phyloP scores from a whole-genome alignment of 2,113 vertebrate genomes.

The Mola mola region DNA sequence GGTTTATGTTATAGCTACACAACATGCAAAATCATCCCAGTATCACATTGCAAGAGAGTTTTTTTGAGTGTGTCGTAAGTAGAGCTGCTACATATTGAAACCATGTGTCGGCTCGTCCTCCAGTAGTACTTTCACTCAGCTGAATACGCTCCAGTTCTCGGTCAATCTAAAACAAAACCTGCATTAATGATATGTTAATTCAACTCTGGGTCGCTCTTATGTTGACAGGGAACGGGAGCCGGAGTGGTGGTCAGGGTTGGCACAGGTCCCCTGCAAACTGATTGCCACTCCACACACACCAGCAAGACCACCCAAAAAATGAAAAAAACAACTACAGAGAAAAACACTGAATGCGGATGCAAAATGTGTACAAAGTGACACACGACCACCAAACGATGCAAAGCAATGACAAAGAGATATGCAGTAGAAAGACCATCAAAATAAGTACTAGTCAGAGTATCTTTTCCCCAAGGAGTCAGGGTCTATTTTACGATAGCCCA shows the following conservation, averaged over 20 bases:
- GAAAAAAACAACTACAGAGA: too few species aligned
- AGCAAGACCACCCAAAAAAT: too few species aligned
- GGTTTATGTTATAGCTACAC: constrained; percentile 54
- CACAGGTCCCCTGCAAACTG: background rate
- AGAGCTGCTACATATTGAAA: constrained; percentile 50
- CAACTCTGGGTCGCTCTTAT: background rate
- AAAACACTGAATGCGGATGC: background rate
- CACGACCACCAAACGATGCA: background rate
- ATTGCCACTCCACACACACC: too few species aligned
- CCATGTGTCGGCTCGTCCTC: constrained; percentile 50
- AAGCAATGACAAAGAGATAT: background rate
- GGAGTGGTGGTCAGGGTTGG: background rate
- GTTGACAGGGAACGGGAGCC: too few species aligned
- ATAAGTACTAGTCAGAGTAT: too few species aligned
- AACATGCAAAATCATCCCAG: constrained; percentile 17
- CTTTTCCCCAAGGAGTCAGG: background rate
- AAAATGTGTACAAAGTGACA: background rate
- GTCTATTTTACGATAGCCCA: background rate
- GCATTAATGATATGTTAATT: constrained; percentile 30
- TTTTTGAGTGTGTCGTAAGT: constrained; percentile 1
- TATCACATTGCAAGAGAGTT: constrained; percentile 37
- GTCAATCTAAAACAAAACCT: constrained; percentile 35
- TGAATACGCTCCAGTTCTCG: constrained; percentile 9
- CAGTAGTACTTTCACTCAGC: constrained; percentile 7
- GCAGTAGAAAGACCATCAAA: too few species aligned